These are phyloP conservation scores for Thinocorus orbignyianus DNA, from an alignment of 2,113 vertebrate genomes.

Conservation along the genomic window DNA sequence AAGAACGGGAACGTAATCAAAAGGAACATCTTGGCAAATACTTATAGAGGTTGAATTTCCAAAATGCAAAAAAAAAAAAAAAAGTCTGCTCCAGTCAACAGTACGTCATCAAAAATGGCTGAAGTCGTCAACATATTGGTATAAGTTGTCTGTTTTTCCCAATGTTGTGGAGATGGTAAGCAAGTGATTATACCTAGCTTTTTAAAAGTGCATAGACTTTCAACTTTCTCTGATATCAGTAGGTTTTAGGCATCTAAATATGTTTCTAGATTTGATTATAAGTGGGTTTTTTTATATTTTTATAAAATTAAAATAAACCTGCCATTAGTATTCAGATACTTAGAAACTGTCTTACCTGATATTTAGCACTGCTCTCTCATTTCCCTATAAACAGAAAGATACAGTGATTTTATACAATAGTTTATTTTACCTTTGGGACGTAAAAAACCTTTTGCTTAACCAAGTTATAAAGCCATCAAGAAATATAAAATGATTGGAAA, in stretches of 20 bases:
- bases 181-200: neutral
- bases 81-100: neutral
- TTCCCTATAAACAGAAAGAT: neutral
- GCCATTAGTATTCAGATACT: neutral
- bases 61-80: neutral
- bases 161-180: neutral
- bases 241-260: neutral
- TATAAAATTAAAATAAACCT: neutral
- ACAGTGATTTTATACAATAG: neutral
- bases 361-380: neutral
- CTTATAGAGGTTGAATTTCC: neutral
- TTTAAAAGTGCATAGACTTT: neutral
- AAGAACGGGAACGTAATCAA: neutral
- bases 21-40: neutral
- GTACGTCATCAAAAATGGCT: neutral
- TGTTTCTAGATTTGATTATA: neutral
- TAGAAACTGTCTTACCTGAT: neutral
- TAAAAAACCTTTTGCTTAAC: neutral
- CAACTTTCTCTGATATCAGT: neutral
- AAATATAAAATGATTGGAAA: neutral
- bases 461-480: neutral
- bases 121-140: neutral
- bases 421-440: neutral
- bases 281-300: neutral
- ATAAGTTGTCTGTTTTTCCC: neutral